phyloP scores from a whole-genome alignment of 2,888 invertebrate genomes.

The Xestia sexstrigata region DNA sequence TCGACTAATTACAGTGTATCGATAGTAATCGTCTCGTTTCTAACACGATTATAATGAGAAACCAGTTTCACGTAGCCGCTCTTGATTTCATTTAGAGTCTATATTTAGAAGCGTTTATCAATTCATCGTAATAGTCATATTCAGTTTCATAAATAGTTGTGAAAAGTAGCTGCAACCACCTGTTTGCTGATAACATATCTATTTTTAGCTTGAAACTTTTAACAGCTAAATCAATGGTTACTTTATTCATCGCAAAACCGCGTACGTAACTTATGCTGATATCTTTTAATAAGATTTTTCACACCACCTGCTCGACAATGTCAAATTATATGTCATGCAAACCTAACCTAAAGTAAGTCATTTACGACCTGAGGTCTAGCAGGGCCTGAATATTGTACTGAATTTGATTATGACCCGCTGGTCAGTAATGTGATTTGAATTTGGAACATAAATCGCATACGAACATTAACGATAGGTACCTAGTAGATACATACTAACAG shows the following conservation, averaged over 20 bases:
- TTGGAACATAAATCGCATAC: too few species aligned
- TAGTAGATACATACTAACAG: too few species aligned
- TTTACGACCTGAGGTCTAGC: too few species aligned
- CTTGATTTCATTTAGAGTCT: constrained; percentile 74
- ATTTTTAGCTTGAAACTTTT: constrained; percentile 12
- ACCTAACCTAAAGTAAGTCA: too few species aligned
- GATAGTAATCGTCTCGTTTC: constrained; percentile 51
- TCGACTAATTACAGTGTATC: constrained; percentile 40
- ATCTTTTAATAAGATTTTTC: constrained; percentile 8
- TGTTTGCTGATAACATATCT: constrained; percentile 5
- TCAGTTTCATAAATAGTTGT: constrained; percentile 39
- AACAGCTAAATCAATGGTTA: neutral
- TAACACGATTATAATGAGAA: constrained; percentile 64
- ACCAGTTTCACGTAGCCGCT: constrained; percentile 68
- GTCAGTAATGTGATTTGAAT: too few species aligned
- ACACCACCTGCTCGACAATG: too few species aligned
- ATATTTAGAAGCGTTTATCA: constrained; percentile 65
- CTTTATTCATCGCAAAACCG: neutral
- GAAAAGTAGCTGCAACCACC: constrained; percentile 19
- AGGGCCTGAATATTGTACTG: too few species aligned
- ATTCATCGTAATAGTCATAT: constrained; percentile 56
- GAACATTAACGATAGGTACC: too few species aligned
- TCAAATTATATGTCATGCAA: too few species aligned
- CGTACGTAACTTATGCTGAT: neutral
- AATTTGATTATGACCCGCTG: too few species aligned